Evolutionary conservation across 2,888 invertebrate species (phyloP), one percentile per base, ranked within the genome.

Genomic region (Camptogramma bilineatum): DNA sequence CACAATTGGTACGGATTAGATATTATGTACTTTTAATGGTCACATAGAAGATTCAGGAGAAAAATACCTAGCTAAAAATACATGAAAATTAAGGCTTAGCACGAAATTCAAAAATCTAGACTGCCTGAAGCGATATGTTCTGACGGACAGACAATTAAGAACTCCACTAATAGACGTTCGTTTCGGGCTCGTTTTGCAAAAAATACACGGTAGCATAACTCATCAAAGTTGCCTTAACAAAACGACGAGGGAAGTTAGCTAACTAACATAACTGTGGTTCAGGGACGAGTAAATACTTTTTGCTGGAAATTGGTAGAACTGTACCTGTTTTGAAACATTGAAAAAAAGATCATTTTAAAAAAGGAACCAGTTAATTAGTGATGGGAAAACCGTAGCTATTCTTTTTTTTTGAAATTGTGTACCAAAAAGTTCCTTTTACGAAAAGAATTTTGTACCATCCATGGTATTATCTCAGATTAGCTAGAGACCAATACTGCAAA

Each of bases 241-340:
- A 81, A 81, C 73, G 77, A 78, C 68, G 58, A 71, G 72, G 73
- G 74, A 77, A 73, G 72, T 76, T 66, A 52, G 68, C 71, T 81
- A 81, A 79, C 82, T 81, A 80, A 69, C 69, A 66, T 69, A 70
- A 72, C 80, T 66, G 71, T 31, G 55, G 55, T 44, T 17, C 42
- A 42, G 17, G 3, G 24, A 52, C n/a, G 44, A 44, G 52, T 48
- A 19, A 31, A 47, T 39, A 24, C 18, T 52, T 50, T 54, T 68
- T 63, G 69, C 58, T 71, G 73, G 39, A 46, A 21, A 54, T 53
- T 19, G 52, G 42, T 42, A n/a, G 47, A 31, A 34, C n/a, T 19
- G 17, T 44, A 13, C 39, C 13, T 39, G 9, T 39, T 39, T 42
- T 42, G 16, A 42, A 42, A 42, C 13, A 42, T 16, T 42, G 16